Evolutionary conservation across 2,888 invertebrate genomes (phyloP).

Genomic region (Lycaena phlaeas): DNA sequence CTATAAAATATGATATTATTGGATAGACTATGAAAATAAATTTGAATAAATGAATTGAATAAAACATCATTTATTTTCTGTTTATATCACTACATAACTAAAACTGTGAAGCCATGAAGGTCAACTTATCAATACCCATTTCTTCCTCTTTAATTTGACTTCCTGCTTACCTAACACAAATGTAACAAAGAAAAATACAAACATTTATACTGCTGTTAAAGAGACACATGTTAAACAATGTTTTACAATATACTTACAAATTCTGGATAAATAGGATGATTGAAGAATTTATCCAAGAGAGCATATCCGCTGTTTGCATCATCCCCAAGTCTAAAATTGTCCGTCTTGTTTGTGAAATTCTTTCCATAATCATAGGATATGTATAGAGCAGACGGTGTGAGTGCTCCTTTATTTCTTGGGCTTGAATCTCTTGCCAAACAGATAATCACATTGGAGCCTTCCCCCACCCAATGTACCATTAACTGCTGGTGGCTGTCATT

Average conservation of each 20-base stretch:
- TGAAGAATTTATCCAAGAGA: conserved; percentile 86
- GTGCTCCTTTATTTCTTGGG: conserved; percentile 58
- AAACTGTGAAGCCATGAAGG: too few relatives aligned
- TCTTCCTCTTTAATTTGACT: too few relatives aligned
- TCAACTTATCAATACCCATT: too few relatives aligned
- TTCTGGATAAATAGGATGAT: conserved; percentile 84
- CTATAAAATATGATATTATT: too few relatives aligned
- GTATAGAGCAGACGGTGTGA: conserved; percentile 85
- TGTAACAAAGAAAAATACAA: too few relatives aligned
- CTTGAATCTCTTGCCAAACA: conserved; percentile 85
- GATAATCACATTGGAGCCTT: conserved; percentile 88
- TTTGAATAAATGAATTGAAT: too few relatives aligned
- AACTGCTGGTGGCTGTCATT: conserved; percentile 91
- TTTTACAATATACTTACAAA: conserved; percentile 79
- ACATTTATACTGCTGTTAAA: too few relatives aligned
- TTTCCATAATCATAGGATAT: conserved; percentile 92
- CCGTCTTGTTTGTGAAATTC: conserved; percentile 82
- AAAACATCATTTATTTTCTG: too few relatives aligned
- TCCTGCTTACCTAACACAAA: too few relatives aligned
- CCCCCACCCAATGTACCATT: conserved; percentile 94
- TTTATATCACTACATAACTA: too few relatives aligned
- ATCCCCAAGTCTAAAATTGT: conserved; percentile 74
- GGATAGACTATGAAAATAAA: too few relatives aligned
- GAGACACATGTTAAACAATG: too few relatives aligned
- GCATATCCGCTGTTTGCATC: conserved; percentile 73